Evolutionary conservation across 2,113 vertebrate genomes (phyloP), one percentile per base, ranked within the genome.

Genomic region (Alectura lathami): DNA sequence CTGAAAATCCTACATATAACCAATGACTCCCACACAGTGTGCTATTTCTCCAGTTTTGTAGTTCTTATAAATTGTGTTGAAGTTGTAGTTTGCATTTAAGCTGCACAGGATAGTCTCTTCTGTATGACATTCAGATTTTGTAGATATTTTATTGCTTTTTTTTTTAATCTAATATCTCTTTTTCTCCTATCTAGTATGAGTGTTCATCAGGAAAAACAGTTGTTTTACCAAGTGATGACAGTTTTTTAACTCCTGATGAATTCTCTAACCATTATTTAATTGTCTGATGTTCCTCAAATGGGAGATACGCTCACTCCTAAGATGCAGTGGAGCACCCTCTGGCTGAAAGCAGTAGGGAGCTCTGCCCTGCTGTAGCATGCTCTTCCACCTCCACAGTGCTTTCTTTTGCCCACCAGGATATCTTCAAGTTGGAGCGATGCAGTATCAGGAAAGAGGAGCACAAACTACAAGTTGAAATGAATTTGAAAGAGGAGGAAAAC

Each of bases 311-410:
- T 32, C 32, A 21, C 22, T 24, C 11, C 8, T 48, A 30, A 40
- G 17, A 30, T n/a, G 50, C 56, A 48, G 1, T 4, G 14, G 60
- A 54, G 21, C 34, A 48, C 64, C 45, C 50, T 67, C 22, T 54
- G 88, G 63, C 34, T 76, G 36, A 13, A 22, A 50, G 70, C 21
- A 68, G 48, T 29, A 47, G 40, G 53, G 29, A 73, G 1, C 34
- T 27, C 17, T 64, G 1, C 67, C 16, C 22, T 50, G 26, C 42
- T 60, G 11, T 34, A 17, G 17, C 2, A 0, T 26, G 26, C 67
- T 76, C 8, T 79, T 50, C 53, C 82, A 6, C 50, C n/a, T 62
- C 68, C 29, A 17, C 59, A 34, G 9, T 27, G 45, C 45, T 66
- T 88, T 59, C 54, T 57, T 36, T 29, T 57, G 38, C 56, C 26